Conservation (phyloP, 2,888 invertebrate genomes). For the Caenorhabditis sp. region DNA sequence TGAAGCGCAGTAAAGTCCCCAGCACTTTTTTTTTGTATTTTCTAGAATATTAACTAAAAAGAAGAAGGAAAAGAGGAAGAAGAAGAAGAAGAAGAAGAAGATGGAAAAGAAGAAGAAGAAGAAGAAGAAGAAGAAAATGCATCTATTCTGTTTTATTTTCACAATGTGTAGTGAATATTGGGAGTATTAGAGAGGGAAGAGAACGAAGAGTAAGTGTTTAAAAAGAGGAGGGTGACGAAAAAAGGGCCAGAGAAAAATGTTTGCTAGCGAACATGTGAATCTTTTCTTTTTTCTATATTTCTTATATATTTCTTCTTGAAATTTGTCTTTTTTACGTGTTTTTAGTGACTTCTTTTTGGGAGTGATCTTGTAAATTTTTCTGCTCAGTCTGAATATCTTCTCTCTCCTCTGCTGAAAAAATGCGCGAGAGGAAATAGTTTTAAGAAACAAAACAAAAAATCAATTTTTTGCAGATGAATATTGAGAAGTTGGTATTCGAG, state of each 20-base stretch:
- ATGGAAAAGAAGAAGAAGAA: background rate
- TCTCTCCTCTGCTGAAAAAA: no score
- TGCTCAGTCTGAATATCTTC: no score
- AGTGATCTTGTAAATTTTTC: no score
- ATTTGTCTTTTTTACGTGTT: background rate
- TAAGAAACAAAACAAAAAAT: no score
- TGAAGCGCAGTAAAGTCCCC: background rate
- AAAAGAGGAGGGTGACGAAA: conserved; percentile 1
- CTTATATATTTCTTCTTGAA: background rate
- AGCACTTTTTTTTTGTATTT: no score
- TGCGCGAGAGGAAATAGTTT: no score
- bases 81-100: background rate
- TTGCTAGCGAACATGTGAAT: conserved; percentile 1
- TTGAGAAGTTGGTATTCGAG: background rate
- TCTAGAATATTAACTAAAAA: no score
- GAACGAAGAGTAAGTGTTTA: background rate
- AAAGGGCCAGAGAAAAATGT: background rate
- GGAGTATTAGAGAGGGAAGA: background rate
- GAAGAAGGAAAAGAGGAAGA: no score
- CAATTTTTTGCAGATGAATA: background rate
- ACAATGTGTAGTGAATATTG: background rate
- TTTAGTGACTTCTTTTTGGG: background rate
- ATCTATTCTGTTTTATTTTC: background rate
- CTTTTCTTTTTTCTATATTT: background rate
- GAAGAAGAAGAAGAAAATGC: background rate